Conservation (phyloP, 2,113 vertebrate species). For the Eptatretus burgeri region DNA sequence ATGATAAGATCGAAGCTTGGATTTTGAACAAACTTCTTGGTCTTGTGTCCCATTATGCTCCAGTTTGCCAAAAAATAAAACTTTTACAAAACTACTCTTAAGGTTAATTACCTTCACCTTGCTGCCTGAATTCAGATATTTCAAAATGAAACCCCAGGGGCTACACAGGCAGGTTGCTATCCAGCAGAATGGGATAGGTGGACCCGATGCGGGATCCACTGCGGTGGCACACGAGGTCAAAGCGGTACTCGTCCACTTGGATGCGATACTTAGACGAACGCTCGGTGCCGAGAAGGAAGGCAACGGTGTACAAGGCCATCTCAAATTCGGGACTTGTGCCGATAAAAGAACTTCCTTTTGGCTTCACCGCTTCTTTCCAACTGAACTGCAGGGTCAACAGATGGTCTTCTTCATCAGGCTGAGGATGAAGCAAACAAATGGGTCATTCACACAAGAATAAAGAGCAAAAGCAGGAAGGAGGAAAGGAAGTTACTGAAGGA, state of each 20-base stretch:
- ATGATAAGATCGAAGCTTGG: no score
- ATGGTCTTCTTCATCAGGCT: conserved; percentile 41
- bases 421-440: conserved; percentile 1
- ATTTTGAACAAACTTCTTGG: no score
- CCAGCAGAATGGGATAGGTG: conserved; percentile 33
- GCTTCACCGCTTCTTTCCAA: conserved; percentile 39
- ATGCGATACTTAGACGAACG: conserved; percentile 20
- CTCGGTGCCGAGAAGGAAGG: conserved; percentile 31
- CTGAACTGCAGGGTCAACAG: conserved; percentile 49
- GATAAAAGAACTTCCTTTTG: conserved; percentile 29
- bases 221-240: conserved; percentile 30
- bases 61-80: no score
- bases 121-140: no score
- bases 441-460: no score
- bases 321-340: conserved; percentile 43
- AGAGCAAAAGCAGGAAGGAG: no score
- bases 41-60: no score
- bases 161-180: conserved; percentile 15
- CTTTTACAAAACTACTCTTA: no score
- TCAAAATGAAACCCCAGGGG: no score
- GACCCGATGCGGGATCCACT: conserved; percentile 31
- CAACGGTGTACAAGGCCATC: conserved; percentile 33
- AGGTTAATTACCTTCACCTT: no score
- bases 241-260: conserved; percentile 29
- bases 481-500: no score